Evolutionary conservation across 2,888 invertebrate species (phyloP).

Genomic region (Monoplex corrugatus): DNA sequence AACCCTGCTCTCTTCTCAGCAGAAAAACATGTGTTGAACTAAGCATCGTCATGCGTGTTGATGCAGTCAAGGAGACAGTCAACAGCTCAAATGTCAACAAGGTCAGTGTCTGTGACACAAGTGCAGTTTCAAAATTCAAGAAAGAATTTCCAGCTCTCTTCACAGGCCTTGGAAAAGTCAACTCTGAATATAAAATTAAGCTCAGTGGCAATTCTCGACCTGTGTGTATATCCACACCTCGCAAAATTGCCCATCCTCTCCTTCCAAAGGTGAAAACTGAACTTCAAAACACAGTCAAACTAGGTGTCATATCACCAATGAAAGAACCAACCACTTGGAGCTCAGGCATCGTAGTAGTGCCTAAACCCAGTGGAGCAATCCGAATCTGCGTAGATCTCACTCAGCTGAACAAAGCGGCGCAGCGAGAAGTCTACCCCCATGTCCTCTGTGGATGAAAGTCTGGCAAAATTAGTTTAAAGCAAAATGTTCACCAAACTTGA

Average conservation of each 20-base stretch:
- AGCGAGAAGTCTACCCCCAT: not conserved
- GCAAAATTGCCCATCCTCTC: conserved; percentile 22
- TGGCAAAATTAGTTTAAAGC: no score
- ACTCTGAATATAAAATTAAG: not conserved
- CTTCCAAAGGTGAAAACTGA: not conserved
- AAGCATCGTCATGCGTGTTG: no score
- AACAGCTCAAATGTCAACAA: no score
- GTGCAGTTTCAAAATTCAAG: not conserved
- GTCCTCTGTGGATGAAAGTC: not conserved
- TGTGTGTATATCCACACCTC: not conserved
- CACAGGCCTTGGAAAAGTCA: not conserved
- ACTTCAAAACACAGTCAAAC: conserved; percentile 1
- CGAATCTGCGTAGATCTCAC: not conserved
- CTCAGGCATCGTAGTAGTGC: conserved; percentile 11
- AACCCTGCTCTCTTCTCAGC: not conserved
- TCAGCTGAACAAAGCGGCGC: not conserved
- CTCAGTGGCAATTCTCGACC: not conserved
- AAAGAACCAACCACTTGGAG: not conserved
- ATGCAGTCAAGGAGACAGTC: no score
- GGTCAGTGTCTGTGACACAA: not conserved
- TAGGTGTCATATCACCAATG: conserved; percentile 52
- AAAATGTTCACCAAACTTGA: not conserved
- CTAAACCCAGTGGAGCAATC: not conserved
- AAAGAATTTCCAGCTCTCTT: conserved; percentile 24
- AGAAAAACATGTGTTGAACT: not conserved